Evolutionary conservation across 2,113 vertebrate species (phyloP).

Genomic region (Rattus rattus): DNA sequence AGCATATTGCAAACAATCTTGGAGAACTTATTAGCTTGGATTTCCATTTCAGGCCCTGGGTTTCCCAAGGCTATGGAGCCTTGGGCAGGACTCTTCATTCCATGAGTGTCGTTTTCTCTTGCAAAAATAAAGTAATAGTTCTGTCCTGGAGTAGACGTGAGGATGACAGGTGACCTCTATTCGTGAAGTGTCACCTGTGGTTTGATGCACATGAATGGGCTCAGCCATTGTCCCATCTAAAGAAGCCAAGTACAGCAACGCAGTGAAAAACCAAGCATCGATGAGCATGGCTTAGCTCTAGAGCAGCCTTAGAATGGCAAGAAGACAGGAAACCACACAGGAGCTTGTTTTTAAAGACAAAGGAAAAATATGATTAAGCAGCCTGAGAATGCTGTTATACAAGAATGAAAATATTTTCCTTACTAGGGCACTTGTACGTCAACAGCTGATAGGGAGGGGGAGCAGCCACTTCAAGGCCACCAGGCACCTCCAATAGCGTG

Average conservation of each 20-base stretch:
- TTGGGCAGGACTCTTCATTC: constrained; percentile 13
- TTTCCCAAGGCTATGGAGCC: constrained; percentile 20
- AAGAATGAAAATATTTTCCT: constrained; percentile 97
- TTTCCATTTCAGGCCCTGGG: background rate
- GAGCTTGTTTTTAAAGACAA: constrained; percentile 91
- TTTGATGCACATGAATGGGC: constrained; percentile 25
- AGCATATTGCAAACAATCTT: background rate
- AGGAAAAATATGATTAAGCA: constrained; percentile 89
- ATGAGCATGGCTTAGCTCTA: background rate
- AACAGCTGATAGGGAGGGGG: constrained; percentile 91
- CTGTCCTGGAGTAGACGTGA: constrained; percentile 9
- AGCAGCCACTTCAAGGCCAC: constrained; percentile 90
- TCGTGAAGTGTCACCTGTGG: constrained; percentile 47
- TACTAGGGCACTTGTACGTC: constrained; percentile 91
- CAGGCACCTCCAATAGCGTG: background rate
- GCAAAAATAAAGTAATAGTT: background rate
- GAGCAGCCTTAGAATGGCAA: constrained; percentile 31
- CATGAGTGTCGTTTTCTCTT: constrained; percentile 31
- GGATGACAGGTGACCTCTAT: background rate
- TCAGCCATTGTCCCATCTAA: background rate
- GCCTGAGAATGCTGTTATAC: constrained; percentile 89
- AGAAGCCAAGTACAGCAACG: constrained; percentile 1
- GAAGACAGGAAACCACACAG: constrained; percentile 86
- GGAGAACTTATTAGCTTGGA: constrained; percentile 6
- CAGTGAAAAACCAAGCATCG: background rate